A percentile compares a stretch with the other conserved stretches of the same genome.
phyloP scores from a whole-genome alignment of 2,888 invertebrate species.

The Brenthis ino region DNA sequence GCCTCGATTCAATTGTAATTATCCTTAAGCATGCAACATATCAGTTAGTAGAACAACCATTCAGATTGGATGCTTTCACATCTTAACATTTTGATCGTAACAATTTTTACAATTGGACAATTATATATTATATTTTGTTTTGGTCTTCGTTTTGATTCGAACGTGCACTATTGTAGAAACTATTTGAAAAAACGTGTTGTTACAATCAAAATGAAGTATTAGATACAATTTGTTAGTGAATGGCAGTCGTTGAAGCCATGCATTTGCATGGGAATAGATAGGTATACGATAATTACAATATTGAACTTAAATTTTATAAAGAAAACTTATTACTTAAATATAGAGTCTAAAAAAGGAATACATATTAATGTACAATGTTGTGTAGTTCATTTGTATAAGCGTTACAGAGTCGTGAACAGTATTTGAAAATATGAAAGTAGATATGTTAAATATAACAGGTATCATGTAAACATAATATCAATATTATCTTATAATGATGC shows the following conservation, averaged over 20 bases:
- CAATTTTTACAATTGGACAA: slow-evolving; percentile 16
- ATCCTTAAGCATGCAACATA: slow-evolving; percentile 39
- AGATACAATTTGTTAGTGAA: slow-evolving; percentile 33
- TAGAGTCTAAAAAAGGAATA: not conserved
- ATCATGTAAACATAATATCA: not conserved
- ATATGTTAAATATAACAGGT: not conserved
- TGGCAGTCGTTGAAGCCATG: slow-evolving; percentile 50
- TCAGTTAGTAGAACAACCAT: slow-evolving; percentile 33
- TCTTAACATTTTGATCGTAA: slow-evolving; percentile 30
- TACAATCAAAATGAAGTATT: slow-evolving; percentile 19
- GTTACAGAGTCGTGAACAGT: not conserved
- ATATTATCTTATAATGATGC: not conserved
- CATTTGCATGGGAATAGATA: slow-evolving; percentile 47
- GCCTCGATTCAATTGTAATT: slow-evolving; percentile 26
- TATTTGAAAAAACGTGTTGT: slow-evolving; percentile 6
- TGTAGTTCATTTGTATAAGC: slow-evolving; percentile 2
- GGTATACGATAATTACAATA: slow-evolving; percentile 1
- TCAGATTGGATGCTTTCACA: slow-evolving; percentile 26
- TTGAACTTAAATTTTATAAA: not conserved
- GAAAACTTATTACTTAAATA: not conserved
- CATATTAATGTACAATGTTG: not conserved
- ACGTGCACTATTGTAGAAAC: not conserved
- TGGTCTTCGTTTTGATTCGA: not conserved
- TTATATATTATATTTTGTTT: not conserved
- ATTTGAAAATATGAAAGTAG: not conserved